Evolutionary conservation across 1,140 invertebrate species (phyloP).

Genomic region (Tribolium castaneum): DNA sequence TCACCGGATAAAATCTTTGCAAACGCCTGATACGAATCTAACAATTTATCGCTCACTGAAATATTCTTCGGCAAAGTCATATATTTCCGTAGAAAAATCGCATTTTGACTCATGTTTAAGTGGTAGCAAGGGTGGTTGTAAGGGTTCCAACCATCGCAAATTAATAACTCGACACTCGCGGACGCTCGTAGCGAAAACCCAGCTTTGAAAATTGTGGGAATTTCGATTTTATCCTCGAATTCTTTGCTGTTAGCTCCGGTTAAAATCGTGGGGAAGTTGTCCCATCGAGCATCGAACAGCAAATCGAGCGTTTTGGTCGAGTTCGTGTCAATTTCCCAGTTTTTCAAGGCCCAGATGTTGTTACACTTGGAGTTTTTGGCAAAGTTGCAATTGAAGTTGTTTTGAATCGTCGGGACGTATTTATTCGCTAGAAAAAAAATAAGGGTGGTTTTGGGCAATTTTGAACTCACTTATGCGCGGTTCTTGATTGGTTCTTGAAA

Average conservation of each 20-base stretch:
- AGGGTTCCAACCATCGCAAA: slow-evolving; percentile 54
- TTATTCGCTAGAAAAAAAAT: slow-evolving; percentile 50
- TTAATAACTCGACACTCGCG: slow-evolving; percentile 49
- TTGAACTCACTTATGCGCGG: slow-evolving; percentile 52
- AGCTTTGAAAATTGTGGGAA: slow-evolving; percentile 44
- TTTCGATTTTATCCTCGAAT: slow-evolving; percentile 48
- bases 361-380: slow-evolving; percentile 49
- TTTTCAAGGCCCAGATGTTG: slow-evolving; percentile 47
- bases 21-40: slow-evolving; percentile 51
- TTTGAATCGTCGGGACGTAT: slow-evolving; percentile 51
- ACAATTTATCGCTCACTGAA: not conserved
- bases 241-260: slow-evolving; percentile 7
- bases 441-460: not conserved
- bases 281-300: slow-evolving; percentile 53
- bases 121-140: slow-evolving; percentile 55
- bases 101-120: slow-evolving; percentile 46
- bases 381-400: slow-evolving; percentile 55
- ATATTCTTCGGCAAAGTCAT: slow-evolving; percentile 24
- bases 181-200: slow-evolving; percentile 53
- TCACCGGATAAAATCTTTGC: slow-evolving; percentile 51
- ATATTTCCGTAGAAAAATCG: slow-evolving; percentile 47
- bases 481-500: slow-evolving; percentile 40
- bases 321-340: slow-evolving; percentile 55
- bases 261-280: slow-evolving; percentile 32
- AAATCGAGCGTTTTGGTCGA: slow-evolving; percentile 53